Evolutionary conservation across 2,888 invertebrate genomes (phyloP), one percentile per base, ranked within the genome.

Genomic region (Drosophila rubida): DNA sequence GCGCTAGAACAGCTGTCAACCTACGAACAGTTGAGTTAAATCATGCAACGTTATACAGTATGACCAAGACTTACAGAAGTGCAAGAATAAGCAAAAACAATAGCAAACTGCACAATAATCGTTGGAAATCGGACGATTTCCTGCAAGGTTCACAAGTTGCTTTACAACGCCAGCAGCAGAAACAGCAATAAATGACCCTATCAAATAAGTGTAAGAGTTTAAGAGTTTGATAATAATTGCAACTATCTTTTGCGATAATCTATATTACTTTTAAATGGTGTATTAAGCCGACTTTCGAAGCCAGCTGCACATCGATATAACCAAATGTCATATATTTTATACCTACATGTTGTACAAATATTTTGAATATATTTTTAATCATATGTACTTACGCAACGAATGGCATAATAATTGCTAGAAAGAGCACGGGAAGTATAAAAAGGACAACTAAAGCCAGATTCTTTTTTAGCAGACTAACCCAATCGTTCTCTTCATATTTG

Each of bases 141-240:
- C 96, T 96, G 92, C 96, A 96, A 32, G 96, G 95, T 75, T 96
- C 94, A 69, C 95, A 95, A 25, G 96, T 2, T 0, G 2, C 13
- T 8, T 6, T 19, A 78, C 96, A 96, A 75, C 97, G 95, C 90
- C 97, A 97, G 92, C 97, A 97, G 93, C 97, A 97, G 92, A 97
- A 96, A 81, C 94, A 94, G 49, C 95, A 92, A 19, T 70, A 73
- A 13, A 48, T 37, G 0, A 63, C 37, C 6, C 92, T 92, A 71
- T 42, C n/a, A n/a, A n/a, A n/a, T n/a, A n/a, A n/a, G n/a, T n/a
- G n/a, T n/a, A n/a, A n/a, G n/a, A n/a, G n/a, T n/a, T n/a, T n/a
- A n/a, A 97, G 96, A 81, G n/a, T n/a, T n/a, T 94, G 94, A 48
- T 95, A 92, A 19, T 69, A 72, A 13, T n/a, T n/a, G n/a, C n/a